Evolutionary conservation across 1,140 invertebrate species (phyloP).

Genomic region (Oedothorax gibbosus): DNA sequence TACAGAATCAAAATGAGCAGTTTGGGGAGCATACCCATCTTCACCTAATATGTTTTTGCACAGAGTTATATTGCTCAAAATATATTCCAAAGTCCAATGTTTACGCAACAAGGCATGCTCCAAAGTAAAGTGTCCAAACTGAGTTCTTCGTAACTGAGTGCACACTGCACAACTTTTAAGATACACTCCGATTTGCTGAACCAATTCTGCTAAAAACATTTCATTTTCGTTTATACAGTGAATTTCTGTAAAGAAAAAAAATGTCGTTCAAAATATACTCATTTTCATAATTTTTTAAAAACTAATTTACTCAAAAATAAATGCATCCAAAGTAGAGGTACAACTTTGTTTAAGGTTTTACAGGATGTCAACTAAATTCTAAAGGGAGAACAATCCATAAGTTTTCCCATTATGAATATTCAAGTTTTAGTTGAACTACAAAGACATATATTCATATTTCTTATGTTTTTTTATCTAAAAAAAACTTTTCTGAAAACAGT

Average conservation of each 20-base stretch:
- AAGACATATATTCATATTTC: too few relatives aligned
- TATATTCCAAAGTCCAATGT: slow-evolving; percentile 81
- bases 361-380: too few relatives aligned
- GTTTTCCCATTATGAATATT: too few relatives aligned
- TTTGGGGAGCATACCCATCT: slow-evolving; percentile 1
- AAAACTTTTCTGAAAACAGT: too few relatives aligned
- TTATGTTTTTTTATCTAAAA: too few relatives aligned
- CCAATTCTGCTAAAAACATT: slow-evolving; percentile 78
- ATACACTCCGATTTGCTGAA: slow-evolving; percentile 84
- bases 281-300: neutral
- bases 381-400: too few relatives aligned
- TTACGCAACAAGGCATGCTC: slow-evolving; percentile 82
- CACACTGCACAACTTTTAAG: slow-evolving; percentile 84
- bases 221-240: slow-evolving; percentile 86
- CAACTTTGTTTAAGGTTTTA: too few relatives aligned
- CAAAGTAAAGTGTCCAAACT: slow-evolving; percentile 84
- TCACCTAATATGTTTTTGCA: slow-evolving; percentile 27
- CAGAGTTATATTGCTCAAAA: slow-evolving; percentile 79
- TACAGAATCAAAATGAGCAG: slow-evolving; percentile 10
- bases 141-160: slow-evolving; percentile 81
- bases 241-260: slow-evolving; percentile 77
- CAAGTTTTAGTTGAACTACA: too few relatives aligned
- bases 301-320: neutral
- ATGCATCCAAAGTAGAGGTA: too few relatives aligned
- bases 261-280: neutral